These are phyloP conservation scores for Epinephelus cyanopodus DNA, from an alignment of 2,113 vertebrate species.

Conservation along the genomic window DNA sequence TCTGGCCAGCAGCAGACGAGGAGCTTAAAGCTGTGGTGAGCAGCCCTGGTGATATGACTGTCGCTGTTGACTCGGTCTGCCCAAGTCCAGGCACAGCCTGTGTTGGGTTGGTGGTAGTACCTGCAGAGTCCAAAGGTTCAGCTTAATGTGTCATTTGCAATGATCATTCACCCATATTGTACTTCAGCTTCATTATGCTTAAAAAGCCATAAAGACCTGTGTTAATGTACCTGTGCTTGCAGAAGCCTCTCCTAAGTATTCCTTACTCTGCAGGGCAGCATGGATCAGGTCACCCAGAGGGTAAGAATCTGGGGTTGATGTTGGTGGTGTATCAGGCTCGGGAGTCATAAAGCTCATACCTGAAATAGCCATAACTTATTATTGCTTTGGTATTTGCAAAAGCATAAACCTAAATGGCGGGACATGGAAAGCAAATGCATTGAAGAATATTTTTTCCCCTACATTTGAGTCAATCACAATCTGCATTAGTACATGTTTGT, in stretches of 20 bases:
- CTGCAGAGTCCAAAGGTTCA: slow-evolving; percentile 65
- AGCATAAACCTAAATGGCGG: not conserved
- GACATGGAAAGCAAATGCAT: not conserved
- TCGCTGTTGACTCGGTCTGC: slow-evolving; percentile 72
- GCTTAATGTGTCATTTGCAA: slow-evolving; percentile 11
- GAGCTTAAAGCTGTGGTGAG: slow-evolving; percentile 85
- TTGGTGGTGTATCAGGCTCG: slow-evolving; percentile 73
- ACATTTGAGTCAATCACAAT: not conserved
- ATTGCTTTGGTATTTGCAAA: not conserved
- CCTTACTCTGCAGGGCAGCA: slow-evolving; percentile 89
- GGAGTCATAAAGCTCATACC: slow-evolving; percentile 86
- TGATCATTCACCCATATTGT: not conserved
- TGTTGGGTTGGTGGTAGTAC: slow-evolving; percentile 84
- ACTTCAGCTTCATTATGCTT: not conserved
- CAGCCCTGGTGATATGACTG: slow-evolving; percentile 83
- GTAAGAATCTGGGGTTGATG: slow-evolving; percentile 77
- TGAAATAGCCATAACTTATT: slow-evolving; percentile 65
- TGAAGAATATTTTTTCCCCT: not conserved
- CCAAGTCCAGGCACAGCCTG: slow-evolving; percentile 80
- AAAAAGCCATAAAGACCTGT: not conserved
- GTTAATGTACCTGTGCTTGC: slow-evolving; percentile 82
- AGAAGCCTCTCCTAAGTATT: slow-evolving; percentile 84
- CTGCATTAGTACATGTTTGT: not conserved
- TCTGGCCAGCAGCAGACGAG: slow-evolving; percentile 74
- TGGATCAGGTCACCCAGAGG: slow-evolving; percentile 87